Base-by-base conservation (phyloP, 37 sponge, comb jelly and placozoan genomes). In the Lycopodina hypogea region DNA sequence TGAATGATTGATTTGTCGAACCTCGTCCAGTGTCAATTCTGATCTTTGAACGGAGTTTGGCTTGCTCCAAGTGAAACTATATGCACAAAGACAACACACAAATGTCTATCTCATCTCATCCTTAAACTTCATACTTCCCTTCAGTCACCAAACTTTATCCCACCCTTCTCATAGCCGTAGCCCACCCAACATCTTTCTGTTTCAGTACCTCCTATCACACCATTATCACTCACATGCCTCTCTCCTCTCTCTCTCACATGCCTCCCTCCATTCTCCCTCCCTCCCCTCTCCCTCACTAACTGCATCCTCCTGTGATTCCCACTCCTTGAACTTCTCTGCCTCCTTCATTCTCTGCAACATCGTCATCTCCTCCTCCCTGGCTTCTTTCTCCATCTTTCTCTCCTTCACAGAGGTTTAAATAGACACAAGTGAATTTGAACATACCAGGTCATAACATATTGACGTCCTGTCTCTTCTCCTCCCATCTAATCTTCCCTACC, bases 61-160 rank as follows among this genome's bases (percentile, higher is more conserved):
- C 96, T 61, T 99, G 99, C 57, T 96, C 89, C 74, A 99, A 60
- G 41, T 96, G 99, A 71, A 99, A 99, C 92, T 93, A 57, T 23
- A 72, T 28, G 48, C 39, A 59, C 35, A 38, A 56, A 57, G 37
- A 60, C 3, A 23, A 38, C n/a, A 76, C 59, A 2, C 21, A 68
- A 3, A 11, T 29, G 38, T 9, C 48, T 45, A 45, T 12, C 48
- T 12, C 9, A n/a, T 45, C 48, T 45, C 48, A 9, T 45, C 48
- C 9, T 45, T 9, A 12, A 4, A 12, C 48, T 45, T 45, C 48
- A 4, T 9, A 45, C 4, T 9, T 45, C 48, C 48, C 48, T 45
- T 9, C 48, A 45, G 8, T 45, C 48, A 45, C 48, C 48, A 45
- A 45, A 45, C 48, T 12, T 45, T 45, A 4, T 45, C 48, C 48